Percentiles rank a stretch among this genome's conserved stretches.
Conservation (phyloP, 2,113 vertebrate species). For the Tachysurus fulvidraco region DNA sequence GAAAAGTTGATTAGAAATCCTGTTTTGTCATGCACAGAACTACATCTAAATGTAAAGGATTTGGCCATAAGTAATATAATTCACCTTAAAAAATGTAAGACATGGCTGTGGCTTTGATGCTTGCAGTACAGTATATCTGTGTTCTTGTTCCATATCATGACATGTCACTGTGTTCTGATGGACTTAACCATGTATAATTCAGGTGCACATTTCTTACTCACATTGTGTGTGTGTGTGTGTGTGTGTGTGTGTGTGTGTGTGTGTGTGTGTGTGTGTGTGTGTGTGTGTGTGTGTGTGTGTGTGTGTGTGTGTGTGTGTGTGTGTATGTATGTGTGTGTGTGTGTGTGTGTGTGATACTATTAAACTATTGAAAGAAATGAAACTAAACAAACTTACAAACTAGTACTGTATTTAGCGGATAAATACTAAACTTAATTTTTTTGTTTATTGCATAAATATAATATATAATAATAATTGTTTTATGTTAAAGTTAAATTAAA, state of each 20-base stretch:
- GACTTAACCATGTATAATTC: slow-evolving; percentile 15
- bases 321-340: background rate
- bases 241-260: no score
- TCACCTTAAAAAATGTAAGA: background rate
- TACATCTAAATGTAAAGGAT: background rate
- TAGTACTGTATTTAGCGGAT: background rate
- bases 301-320: no score
- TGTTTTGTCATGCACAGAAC: background rate
- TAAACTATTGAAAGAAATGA: background rate
- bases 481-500: no score
- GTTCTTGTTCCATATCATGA: slow-evolving; percentile 18
- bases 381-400: no score
- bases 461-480: background rate
- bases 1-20: background rate
- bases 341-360: background rate
- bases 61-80: background rate
- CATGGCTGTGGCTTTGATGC: background rate
- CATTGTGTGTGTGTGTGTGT: background rate
- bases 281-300: background rate
- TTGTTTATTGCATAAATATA: background rate
- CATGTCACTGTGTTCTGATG: background rate
- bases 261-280: background rate
- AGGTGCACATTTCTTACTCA: slow-evolving; percentile 2
- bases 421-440: background rate
- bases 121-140: background rate